Base-by-base conservation (phyloP, 2,113 vertebrate genomes). In the Mormoops blainvillei region DNA sequence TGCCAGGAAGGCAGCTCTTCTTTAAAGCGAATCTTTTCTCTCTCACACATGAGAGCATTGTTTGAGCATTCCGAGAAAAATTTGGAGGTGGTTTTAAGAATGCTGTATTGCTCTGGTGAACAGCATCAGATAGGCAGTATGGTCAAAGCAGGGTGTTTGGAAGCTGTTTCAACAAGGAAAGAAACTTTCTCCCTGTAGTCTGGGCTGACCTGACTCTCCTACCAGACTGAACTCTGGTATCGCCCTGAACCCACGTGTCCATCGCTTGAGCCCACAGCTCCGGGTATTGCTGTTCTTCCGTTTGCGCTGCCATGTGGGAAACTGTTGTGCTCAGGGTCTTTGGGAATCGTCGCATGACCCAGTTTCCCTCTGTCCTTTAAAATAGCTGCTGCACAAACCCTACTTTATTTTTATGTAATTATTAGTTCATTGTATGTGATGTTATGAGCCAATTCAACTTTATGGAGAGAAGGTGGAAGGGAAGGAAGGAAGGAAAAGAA, bases 371-470 rank as follows among this genome's bases (percentile, higher is more conserved):
- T 61, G 48, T 38, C 24, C 50, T 77, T 71, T 45, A 36, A 58
- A 95, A 70, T n/a, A 76, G 38, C 56, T 74, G 8, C 52, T 22
- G 2, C 2, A 74, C 13, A 63, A 52, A 16, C 20, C 31, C n/a
- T 65, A 4, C 10, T 88, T 88, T 88, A 83, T 88, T 85, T 70
- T 63, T 93, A 11, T 73, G 0, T 70, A 74, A 45, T 58, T 86
- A 16, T 41, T 81, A 45, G 22, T 81, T 89, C n/a, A 24, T 94
- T 48, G 45, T 26, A 68, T 18, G 36, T 20, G 38, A 31, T 43
- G 5, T 36, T 33, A 8, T 78, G 82, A 89, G 16, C 41, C 54
- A 73, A 0, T 63, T 80, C 10, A 22, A 14, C 52, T 58, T 87
- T 83, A n/a, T 63, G 50, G 38, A 65, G 11, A 58, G n/a, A 82